A percentile compares a stretch with the other conserved stretches of the same genome.
phyloP scores from a whole-genome alignment of 2,797 vertebrate genomes.

The Geotrypetes seraphini region DNA sequence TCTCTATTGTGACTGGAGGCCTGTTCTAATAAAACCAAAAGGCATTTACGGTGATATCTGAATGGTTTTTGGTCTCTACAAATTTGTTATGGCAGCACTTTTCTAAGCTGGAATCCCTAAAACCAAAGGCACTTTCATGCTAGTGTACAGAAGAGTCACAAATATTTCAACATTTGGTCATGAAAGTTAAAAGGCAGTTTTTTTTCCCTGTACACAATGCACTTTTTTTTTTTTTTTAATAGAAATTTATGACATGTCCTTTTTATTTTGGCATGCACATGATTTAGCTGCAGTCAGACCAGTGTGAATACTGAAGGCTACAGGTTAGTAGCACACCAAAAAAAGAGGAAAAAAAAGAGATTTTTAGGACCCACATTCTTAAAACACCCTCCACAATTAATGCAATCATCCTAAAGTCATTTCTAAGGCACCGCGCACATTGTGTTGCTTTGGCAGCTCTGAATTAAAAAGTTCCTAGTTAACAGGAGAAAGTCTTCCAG shows the following conservation, averaged over 20 bases:
- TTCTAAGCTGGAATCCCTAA: slow-evolving; percentile 82
- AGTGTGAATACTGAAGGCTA: slow-evolving; percentile 24
- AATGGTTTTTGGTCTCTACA: slow-evolving; percentile 91
- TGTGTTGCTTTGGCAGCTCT: slow-evolving; percentile 92
- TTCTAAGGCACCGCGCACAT: slow-evolving; percentile 96
- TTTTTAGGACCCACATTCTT: slow-evolving; percentile 39
- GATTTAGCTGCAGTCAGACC: slow-evolving; percentile 53
- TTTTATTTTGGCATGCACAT: too few relatives aligned
- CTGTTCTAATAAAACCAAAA: slow-evolving; percentile 74
- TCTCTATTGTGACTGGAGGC: slow-evolving; percentile 51
- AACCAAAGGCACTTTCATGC: slow-evolving; percentile 98
- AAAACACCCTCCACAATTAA: slow-evolving; percentile 27
- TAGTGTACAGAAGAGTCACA: slow-evolving; percentile 78
- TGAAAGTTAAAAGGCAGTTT: slow-evolving; percentile 62
- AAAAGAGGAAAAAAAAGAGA: slow-evolving; percentile 25
- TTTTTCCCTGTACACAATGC: slow-evolving; percentile 48
- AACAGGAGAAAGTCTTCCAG: slow-evolving; percentile 67
- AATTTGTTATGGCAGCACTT: slow-evolving; percentile 70
- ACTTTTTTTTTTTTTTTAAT: too few relatives aligned
- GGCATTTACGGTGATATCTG: slow-evolving; percentile 96
- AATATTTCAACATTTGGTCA: slow-evolving; percentile 70
- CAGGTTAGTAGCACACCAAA: slow-evolving; percentile 22
- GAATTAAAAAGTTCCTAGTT: slow-evolving; percentile 73
- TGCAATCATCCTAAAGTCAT: slow-evolving; percentile 43
- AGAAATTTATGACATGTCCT: slow-evolving; percentile 41